A percentile compares a stretch with the other conserved stretches of the same genome.
phyloP scores from a whole-genome alignment of 2,113 vertebrate species.

The Numida meleagris region DNA sequence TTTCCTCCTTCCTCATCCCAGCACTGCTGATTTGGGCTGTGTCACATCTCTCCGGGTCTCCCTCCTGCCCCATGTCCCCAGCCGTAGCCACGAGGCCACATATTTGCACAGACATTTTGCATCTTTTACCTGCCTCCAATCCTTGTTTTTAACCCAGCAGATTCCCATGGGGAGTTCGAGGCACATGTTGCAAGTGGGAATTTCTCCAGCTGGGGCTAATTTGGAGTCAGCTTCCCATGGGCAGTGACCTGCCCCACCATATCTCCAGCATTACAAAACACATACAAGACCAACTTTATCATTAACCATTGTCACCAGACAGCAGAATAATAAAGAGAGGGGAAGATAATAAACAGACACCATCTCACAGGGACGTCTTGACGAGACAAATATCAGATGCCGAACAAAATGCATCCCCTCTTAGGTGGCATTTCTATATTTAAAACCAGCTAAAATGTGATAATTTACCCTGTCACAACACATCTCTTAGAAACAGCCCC shows the following conservation, averaged over 20 bases:
- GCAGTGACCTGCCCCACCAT: neutral
- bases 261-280: neutral
- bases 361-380: neutral
- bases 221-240: neutral
- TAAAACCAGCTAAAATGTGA: slow-evolving; percentile 48
- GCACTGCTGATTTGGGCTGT: neutral
- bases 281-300: slow-evolving; percentile 3
- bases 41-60: neutral
- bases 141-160: neutral
- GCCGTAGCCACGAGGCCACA: neutral
- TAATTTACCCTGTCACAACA: slow-evolving; percentile 66
- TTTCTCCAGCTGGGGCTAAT: accelerated
- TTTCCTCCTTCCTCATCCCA: neutral
- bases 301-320: neutral
- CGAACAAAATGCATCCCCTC: slow-evolving; percentile 27
- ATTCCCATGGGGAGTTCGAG: neutral
- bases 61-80: neutral
- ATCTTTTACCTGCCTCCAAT: neutral
- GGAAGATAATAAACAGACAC: slow-evolving; percentile 45
- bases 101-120: neutral
- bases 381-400: slow-evolving; percentile 28
- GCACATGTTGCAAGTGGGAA: neutral
- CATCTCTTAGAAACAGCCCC: slow-evolving; percentile 41
- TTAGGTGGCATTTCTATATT: slow-evolving; percentile 55
- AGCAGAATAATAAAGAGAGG: neutral